A percentile compares a stretch with the other conserved stretches of the same genome.
phyloP scores from a whole-genome alignment of 2,113 vertebrate species.

The Rhinichthys klamathensis region DNA sequence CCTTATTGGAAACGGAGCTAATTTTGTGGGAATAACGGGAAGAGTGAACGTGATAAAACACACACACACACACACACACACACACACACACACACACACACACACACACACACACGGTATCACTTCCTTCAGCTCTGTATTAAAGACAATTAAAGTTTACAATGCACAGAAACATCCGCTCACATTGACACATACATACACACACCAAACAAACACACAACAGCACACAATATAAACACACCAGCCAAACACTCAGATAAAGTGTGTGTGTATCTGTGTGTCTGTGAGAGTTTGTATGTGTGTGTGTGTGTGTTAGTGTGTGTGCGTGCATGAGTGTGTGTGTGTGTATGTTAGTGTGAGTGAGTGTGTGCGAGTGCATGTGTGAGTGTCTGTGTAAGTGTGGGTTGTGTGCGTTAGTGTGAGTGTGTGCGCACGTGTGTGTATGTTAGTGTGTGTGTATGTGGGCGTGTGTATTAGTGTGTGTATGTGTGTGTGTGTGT shows the following conservation, averaged over 20 bases:
- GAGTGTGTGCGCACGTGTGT: too few species aligned
- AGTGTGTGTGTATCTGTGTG: neutral
- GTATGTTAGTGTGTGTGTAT: too few species aligned
- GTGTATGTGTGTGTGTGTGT: too few species aligned
- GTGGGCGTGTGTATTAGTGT: too few species aligned
- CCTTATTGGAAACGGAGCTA: neutral
- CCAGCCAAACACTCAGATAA: neutral
- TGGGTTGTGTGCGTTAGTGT: neutral
- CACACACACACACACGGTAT: neutral
- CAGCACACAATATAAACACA: too few species aligned
- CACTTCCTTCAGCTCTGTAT: conserved; percentile 44
- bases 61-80: neutral
- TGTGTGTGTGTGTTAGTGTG: too few species aligned
- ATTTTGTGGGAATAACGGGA: conserved; percentile 23
- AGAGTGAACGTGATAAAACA: conserved; percentile 38
- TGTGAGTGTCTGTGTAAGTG: neutral
- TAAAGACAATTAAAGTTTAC: conserved; percentile 17
- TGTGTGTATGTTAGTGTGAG: too few species aligned
- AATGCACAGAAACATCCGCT: conserved; percentile 5
- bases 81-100: neutral
- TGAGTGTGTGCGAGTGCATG: too few species aligned
- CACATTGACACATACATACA: conserved; percentile 18
- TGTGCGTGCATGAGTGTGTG: neutral
- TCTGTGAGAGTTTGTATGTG: neutral
- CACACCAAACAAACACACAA: conserved; percentile 16